Evolutionary conservation across 1,140 invertebrate species (phyloP), one percentile per base, ranked within the genome.

Genomic region (Campoletis sonorensis): DNA sequence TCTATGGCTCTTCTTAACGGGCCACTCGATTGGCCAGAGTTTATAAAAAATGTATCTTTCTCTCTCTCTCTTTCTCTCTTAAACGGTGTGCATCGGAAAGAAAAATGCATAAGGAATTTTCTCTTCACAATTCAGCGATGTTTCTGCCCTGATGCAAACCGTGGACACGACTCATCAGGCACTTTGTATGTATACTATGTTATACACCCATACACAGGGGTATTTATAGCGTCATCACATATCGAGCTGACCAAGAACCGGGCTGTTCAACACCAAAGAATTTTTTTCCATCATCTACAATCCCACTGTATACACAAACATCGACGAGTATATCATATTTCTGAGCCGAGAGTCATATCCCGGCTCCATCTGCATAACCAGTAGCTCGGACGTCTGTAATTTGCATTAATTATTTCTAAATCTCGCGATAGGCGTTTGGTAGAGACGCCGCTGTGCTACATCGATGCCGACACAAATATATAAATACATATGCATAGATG

Each of bases 381-480:
- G 87, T 88, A 88, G 87, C 87, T 76, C 83, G 78, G 81, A 81
- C 81, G 76, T 86, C 80, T 85, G 85, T 87, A 88, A 87, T 88
- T 86, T 88, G 85, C 87, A 88, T 88, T 87, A 86, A 88, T 88
- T 87, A 88, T 88, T 85, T 86, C 84, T 85, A 87, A 85, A 85
- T 83, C 84, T 85, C 71, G 76, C 81, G 81, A 84, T 85, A 81
- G 84, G 83, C 84, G 76, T 73, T 79, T 73, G 64, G 78, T 80
- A 45, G 79, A 68, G 64, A 45, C 67, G 77, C 77, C 76, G 81
- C 83, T 79, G 81, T 78, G 54, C 75, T 67, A 73, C 77, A 64
- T 45, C 72, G 73, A 72, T 30, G 70, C 72, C 58, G 82, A 79
- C 67, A 81, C 68, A 49, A 37, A 58, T 58, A 21, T 26, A 71